Evolutionary conservation across 2,888 invertebrate species (phyloP).

Genomic region (Barypeithes pellucidus): DNA sequence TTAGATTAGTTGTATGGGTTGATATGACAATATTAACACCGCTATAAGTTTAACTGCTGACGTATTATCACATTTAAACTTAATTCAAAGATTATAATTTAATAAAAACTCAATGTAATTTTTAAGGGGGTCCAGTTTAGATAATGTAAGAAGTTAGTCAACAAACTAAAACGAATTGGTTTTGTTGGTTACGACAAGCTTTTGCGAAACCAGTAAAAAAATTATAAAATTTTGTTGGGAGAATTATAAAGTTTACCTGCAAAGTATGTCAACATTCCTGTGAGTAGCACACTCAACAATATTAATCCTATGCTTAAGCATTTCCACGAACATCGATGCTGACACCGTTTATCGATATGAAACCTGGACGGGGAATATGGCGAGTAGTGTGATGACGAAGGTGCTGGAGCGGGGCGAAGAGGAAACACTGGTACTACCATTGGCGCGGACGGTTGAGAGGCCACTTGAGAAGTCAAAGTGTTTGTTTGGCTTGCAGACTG

Average conservation of each 20-base stretch:
- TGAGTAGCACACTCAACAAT: constrained; percentile 89
- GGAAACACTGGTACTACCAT: constrained; percentile 93
- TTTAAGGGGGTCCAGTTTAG: too few species aligned
- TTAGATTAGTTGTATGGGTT: too few species aligned
- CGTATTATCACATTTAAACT: too few species aligned
- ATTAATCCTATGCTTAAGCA: constrained; percentile 95
- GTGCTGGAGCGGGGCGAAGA: constrained; percentile 75
- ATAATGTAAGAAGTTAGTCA: too few species aligned
- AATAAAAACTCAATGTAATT: too few species aligned
- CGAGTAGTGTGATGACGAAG: constrained; percentile 83
- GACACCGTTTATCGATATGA: constrained; percentile 95
- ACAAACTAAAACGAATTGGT: too few species aligned
- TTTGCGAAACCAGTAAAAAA: too few species aligned
- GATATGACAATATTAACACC: too few species aligned
- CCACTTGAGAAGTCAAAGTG: constrained; percentile 72
- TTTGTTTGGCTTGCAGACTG: constrained; percentile 78
- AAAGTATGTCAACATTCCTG: constrained; percentile 95
- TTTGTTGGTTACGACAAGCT: too few species aligned
- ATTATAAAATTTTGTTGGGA: not conserved
- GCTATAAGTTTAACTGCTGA: too few species aligned
- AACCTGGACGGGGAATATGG: constrained; percentile 94
- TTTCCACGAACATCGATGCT: constrained; percentile 96
- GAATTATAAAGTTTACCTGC: constrained; percentile 79
- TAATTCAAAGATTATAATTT: too few species aligned
- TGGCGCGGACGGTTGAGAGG: constrained; percentile 81